These are phyloP conservation scores for Lacanobia oleracea DNA, from an alignment of 2,888 invertebrate species.

Conservation along the genomic window DNA sequence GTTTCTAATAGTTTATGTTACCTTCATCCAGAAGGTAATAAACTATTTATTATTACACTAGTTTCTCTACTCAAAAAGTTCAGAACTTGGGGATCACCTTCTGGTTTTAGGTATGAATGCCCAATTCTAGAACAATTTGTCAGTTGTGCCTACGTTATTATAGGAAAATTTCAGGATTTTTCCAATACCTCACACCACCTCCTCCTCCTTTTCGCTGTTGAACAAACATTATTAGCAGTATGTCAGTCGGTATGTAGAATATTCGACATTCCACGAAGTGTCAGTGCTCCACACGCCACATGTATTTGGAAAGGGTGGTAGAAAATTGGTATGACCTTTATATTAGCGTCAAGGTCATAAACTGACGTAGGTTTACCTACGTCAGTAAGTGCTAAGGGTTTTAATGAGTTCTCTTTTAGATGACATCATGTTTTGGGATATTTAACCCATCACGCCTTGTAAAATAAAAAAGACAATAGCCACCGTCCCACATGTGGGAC, in stretches of 20 bases:
- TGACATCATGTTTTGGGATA: neutral
- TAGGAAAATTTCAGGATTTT: neutral
- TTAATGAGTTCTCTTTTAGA: neutral
- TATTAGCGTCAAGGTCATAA: constrained; percentile 21
- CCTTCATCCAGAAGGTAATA: too few species aligned
- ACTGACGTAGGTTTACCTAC: neutral
- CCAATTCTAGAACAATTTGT: neutral
- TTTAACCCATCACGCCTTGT: too few species aligned
- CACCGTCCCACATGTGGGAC: too few species aligned
- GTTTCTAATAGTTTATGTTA: too few species aligned
- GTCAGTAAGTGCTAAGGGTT: neutral
- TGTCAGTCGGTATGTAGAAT: constrained; percentile 18
- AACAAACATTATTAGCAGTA: constrained; percentile 12
- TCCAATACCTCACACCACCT: neutral
- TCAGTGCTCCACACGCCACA: constrained; percentile 10
- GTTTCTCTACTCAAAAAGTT: neutral
- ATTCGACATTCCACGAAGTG: constrained; percentile 25
- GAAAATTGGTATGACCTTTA: constrained; percentile 21
- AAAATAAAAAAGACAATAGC: too few species aligned
- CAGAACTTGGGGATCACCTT: too few species aligned
- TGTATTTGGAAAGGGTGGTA: constrained; percentile 28
- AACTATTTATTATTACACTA: too few species aligned
- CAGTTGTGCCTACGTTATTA: neutral
- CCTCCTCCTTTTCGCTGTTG: neutral
- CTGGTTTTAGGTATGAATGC: neutral